These are phyloP conservation scores for Peucedramus taeniatus DNA, from an alignment of 2,113 vertebrate genomes.

Conservation along the genomic window DNA sequence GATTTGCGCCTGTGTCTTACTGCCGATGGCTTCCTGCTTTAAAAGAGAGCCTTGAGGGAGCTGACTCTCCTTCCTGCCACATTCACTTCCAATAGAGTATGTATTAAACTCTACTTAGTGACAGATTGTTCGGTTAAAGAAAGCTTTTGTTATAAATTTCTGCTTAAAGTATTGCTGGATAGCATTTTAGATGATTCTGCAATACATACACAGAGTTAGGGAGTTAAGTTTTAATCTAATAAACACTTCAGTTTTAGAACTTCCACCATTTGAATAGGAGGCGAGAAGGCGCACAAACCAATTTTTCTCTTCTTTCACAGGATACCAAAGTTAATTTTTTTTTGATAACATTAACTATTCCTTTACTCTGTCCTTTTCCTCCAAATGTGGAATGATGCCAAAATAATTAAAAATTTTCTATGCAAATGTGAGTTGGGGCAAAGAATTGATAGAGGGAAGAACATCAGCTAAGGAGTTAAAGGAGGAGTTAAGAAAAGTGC, in stretches of 20 bases:
- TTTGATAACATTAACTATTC: rapidly evolving
- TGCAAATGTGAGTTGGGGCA: not conserved
- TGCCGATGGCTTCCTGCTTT: not conserved
- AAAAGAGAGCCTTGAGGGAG: not conserved
- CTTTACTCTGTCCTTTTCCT: not conserved
- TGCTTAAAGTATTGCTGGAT: not conserved
- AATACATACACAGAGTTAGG: not conserved
- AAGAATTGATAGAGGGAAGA: not conserved
- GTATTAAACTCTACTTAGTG: not conserved
- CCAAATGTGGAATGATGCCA: not conserved
- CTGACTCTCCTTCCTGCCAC: not conserved
- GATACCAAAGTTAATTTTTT: not conserved
- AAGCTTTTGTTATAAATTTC: not conserved
- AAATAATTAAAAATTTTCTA: not conserved
- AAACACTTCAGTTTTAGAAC: not conserved
- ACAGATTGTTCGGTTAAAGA: not conserved
- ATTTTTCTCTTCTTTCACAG: not conserved
- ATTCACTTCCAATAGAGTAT: rapidly evolving
- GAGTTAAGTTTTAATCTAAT: not conserved
- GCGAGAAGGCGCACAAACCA: rapidly evolving
- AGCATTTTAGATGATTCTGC: not conserved
- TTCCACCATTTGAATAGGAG: not conserved
- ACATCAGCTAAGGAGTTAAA: not conserved
- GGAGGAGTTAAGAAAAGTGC: not conserved
- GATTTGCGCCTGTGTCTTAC: not conserved